Evolutionary conservation across 2,113 vertebrate species (phyloP).

Genomic region (Tachysurus vachellii): DNA sequence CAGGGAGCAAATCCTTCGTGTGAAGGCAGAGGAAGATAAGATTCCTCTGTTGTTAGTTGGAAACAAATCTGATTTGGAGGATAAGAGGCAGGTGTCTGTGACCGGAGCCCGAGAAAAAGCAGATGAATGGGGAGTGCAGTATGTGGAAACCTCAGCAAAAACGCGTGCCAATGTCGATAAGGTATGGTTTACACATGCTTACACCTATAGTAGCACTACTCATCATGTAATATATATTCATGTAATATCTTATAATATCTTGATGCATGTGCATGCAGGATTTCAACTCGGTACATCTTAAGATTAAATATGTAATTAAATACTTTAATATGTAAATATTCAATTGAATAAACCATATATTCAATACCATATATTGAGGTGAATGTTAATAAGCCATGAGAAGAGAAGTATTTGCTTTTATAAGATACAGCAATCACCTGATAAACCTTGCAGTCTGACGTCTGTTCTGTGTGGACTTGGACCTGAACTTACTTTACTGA

Average conservation of each 20-base stretch:
- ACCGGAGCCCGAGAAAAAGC: slow-evolving; percentile 84
- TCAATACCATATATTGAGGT: neutral
- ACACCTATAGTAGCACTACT: neutral
- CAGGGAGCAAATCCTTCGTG: slow-evolving; percentile 96
- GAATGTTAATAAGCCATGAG: neutral
- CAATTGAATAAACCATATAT: neutral
- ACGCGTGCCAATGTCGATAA: slow-evolving; percentile 97
- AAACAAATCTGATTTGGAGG: slow-evolving; percentile 96
- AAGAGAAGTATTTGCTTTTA: neutral
- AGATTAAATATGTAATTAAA: neutral
- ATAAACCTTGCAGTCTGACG: neutral
- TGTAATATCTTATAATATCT: neutral
- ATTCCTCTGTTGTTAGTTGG: slow-evolving; percentile 92
- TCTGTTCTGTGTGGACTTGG: neutral
- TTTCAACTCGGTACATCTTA: neutral
- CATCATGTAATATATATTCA: neutral
- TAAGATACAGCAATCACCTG: neutral
- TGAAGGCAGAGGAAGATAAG: slow-evolving; percentile 92
- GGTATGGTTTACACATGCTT: slow-evolving; percentile 68
- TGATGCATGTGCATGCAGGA: neutral
- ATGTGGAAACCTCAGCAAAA: slow-evolving; percentile 96
- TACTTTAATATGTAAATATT: neutral
- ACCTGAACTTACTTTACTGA: neutral
- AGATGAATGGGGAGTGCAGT: slow-evolving; percentile 90
- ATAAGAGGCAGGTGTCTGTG: slow-evolving; percentile 85